These are phyloP conservation scores for Nannoperca australis DNA, from an alignment of 2,797 vertebrate species.

Conservation along the genomic window DNA sequence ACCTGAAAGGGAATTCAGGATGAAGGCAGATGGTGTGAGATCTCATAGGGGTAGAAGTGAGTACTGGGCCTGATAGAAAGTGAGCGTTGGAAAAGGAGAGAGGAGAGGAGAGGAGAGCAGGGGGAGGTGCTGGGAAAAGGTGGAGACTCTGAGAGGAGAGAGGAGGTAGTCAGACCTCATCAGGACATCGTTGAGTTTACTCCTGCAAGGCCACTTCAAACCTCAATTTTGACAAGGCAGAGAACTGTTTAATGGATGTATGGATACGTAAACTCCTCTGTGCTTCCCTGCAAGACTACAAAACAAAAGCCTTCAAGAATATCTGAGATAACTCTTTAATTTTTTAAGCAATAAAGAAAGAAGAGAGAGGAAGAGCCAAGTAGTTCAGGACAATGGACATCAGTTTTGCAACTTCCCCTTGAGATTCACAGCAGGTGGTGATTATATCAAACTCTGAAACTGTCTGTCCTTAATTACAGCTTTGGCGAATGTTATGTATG, in stretches of 20 bases:
- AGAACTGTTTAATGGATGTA: conserved; percentile 9
- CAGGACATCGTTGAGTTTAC: conserved; percentile 17
- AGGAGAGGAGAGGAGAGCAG: conserved; percentile 18
- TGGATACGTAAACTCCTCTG: conserved; percentile 4
- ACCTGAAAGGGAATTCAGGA: conserved; percentile 58
- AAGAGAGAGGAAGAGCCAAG: not conserved
- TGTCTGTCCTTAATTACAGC: conserved; percentile 4
- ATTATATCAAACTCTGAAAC: not conserved
- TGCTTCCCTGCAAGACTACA: not conserved
- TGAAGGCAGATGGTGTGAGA: conserved; percentile 64
- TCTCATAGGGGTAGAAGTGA: conserved; percentile 25
- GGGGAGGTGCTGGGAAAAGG: conserved; percentile 61
- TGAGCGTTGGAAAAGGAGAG: conserved; percentile 27
- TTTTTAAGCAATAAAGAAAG: not conserved
- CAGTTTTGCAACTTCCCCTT: not conserved
- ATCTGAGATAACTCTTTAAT: not conserved
- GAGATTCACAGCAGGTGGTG: conserved; percentile 44
- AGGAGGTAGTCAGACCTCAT: conserved; percentile 34
- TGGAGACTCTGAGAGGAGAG: conserved; percentile 56
- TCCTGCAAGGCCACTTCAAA: conserved; percentile 31
- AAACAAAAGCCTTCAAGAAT: not conserved
- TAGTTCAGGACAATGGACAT: conserved; percentile 7
- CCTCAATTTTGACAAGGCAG: conserved; percentile 1
- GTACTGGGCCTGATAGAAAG: conserved; percentile 42
- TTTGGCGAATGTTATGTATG: not conserved